Conservation (phyloP, 2,888 invertebrate species). For the Orgyia antiqua region DNA sequence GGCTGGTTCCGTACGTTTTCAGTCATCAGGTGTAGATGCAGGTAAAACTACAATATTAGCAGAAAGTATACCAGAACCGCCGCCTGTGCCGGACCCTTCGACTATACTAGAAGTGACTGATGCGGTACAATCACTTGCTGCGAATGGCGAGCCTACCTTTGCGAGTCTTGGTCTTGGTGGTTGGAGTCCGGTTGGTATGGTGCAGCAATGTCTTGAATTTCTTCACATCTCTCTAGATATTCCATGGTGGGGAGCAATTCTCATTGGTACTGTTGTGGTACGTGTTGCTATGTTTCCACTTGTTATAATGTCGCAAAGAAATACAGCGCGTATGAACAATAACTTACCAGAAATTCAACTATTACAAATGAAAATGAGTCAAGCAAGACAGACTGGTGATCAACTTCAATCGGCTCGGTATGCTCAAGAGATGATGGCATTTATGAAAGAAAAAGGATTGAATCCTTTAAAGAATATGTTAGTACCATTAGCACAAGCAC, state of each 20-base stretch:
- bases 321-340: slow-evolving; percentile 89
- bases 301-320: slow-evolving; percentile 88
- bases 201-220: slow-evolving; percentile 89
- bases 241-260: slow-evolving; percentile 96
- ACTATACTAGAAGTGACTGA: slow-evolving; percentile 46
- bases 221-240: slow-evolving; percentile 88
- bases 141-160: slow-evolving; percentile 86
- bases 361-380: slow-evolving; percentile 89
- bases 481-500: slow-evolving; percentile 89
- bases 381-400: slow-evolving; percentile 91
- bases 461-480: slow-evolving; percentile 89
- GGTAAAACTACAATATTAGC: slow-evolving; percentile 41
- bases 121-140: slow-evolving; percentile 57
- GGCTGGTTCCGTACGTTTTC: slow-evolving; percentile 51
- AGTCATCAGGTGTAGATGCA: slow-evolving; percentile 47
- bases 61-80: slow-evolving; percentile 67
- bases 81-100: slow-evolving; percentile 60
- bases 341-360: slow-evolving; percentile 90
- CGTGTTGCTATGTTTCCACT: slow-evolving; percentile 90
- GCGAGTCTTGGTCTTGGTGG: slow-evolving; percentile 90
- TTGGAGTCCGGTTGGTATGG: slow-evolving; percentile 88
- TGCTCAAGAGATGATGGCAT: slow-evolving; percentile 86
- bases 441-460: slow-evolving; percentile 89
- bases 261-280: slow-evolving; percentile 87
- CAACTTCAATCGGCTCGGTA: slow-evolving; percentile 85